Conservation (phyloP, 2,797 vertebrate species). For the Chromis chromis region DNA sequence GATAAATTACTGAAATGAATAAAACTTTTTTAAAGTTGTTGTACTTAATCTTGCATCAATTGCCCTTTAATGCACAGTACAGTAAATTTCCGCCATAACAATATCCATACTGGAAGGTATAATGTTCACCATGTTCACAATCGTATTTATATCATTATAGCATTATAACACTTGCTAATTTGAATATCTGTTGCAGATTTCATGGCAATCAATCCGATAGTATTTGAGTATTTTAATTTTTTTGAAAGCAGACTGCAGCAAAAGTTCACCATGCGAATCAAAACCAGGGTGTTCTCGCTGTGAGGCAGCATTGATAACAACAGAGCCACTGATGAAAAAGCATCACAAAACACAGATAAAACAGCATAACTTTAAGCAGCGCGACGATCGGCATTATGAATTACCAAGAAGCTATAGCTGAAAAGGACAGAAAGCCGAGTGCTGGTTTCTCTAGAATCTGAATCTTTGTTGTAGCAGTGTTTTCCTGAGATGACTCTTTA, state of each 20-base stretch:
- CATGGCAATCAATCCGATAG: not conserved
- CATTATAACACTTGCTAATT: not conserved
- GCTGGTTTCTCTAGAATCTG: conserved; percentile 13
- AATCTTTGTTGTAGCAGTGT: conserved; percentile 2
- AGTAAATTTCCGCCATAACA: not conserved
- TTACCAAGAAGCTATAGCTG: not conserved
- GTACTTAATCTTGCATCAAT: not conserved
- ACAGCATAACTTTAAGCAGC: conserved; percentile 14
- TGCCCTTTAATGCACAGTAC: not conserved
- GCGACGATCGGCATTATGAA: conserved; percentile 12
- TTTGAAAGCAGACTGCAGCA: not conserved
- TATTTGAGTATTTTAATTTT: not conserved
- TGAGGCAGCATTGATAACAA: conserved; percentile 20
- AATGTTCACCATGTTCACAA: not conserved
- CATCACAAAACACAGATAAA: not conserved
- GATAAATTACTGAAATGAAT: not conserved
- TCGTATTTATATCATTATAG: not conserved
- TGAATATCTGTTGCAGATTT: not conserved
- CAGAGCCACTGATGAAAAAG: conserved; percentile 20
- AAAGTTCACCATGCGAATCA: conserved; percentile 19
- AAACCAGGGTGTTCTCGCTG: conserved; percentile 22
- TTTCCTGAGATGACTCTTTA: conserved; percentile 25
- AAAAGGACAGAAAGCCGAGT: not conserved
- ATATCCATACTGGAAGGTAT: not conserved
- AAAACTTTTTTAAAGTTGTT: not conserved